A percentile compares a stretch with the other conserved stretches of the same genome.
phyloP scores from a whole-genome alignment of 2,797 vertebrate genomes.

The Clarias fuscus region DNA sequence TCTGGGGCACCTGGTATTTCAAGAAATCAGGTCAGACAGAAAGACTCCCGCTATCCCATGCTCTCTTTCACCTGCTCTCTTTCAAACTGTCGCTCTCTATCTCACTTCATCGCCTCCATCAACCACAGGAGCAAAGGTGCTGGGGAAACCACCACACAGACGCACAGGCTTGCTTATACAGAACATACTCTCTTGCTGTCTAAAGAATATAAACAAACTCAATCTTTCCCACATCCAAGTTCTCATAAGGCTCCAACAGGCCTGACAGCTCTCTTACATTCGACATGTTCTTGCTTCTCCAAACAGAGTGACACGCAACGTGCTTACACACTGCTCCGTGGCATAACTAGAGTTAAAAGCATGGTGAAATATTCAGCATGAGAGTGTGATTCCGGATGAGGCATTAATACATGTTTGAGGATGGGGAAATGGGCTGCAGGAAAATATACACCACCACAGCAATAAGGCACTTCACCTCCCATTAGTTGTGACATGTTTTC shows the following conservation, averaged over 20 bases:
- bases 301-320: slow-evolving; percentile 17
- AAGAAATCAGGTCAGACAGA: slow-evolving; percentile 46
- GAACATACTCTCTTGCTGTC: slow-evolving; percentile 33
- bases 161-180: slow-evolving; percentile 37
- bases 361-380: slow-evolving; percentile 32
- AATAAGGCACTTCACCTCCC: slow-evolving; percentile 60
- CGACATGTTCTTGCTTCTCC: not conserved
- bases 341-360: slow-evolving; percentile 14
- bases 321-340: not conserved
- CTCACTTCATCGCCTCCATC: slow-evolving; percentile 51
- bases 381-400: slow-evolving; percentile 31
- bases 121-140: slow-evolving; percentile 37
- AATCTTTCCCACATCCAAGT: slow-evolving; percentile 46
- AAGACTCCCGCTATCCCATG: slow-evolving; percentile 41
- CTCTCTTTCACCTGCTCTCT: slow-evolving; percentile 56
- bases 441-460: slow-evolving; percentile 38
- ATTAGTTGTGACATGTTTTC: slow-evolving; percentile 74
- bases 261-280: slow-evolving; percentile 28
- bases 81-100: slow-evolving; percentile 40
- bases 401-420: slow-evolving; percentile 49
- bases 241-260: slow-evolving; percentile 39
- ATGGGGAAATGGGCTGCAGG: slow-evolving; percentile 43
- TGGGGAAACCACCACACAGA: slow-evolving; percentile 34
- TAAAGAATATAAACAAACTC: slow-evolving; percentile 56
- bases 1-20: slow-evolving; percentile 43